These are phyloP conservation scores for Coregonus ussuriensis DNA, from an alignment of 2,797 vertebrate species.

Conservation along the genomic window DNA sequence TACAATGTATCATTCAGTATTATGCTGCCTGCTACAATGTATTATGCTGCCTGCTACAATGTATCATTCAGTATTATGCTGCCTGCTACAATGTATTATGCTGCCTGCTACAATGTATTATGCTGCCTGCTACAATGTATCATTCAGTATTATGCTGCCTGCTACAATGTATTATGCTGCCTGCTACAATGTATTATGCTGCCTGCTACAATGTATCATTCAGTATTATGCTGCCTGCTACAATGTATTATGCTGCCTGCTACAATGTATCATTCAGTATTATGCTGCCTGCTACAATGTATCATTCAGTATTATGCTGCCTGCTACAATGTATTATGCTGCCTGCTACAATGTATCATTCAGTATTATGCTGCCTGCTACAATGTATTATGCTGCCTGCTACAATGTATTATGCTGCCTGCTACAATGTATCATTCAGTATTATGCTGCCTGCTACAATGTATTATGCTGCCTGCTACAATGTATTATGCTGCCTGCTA, in stretches of 20 bases:
- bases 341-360: slow-evolving; percentile 21
- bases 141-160: background rate
- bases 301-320: background rate
- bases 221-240: background rate
- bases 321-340: too few species aligned
- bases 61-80: background rate
- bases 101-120: slow-evolving; percentile 17
- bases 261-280: slow-evolving; percentile 11
- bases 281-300: background rate
- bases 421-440: slow-evolving; percentile 21
- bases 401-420: too few species aligned
- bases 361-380: slow-evolving; percentile 2
- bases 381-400: background rate
- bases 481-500: slow-evolving; percentile 1
- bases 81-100: too few species aligned
- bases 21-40: background rate
- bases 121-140: slow-evolving; percentile 3
- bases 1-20: too few species aligned
- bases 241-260: background rate
- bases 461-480: background rate
- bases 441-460: background rate
- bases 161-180: too few species aligned
- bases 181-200: slow-evolving; percentile 11
- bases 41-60: background rate
- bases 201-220: slow-evolving; percentile 9